phyloP scores from a whole-genome alignment of 2,888 invertebrate species.

The Lomographa bimaculata region DNA sequence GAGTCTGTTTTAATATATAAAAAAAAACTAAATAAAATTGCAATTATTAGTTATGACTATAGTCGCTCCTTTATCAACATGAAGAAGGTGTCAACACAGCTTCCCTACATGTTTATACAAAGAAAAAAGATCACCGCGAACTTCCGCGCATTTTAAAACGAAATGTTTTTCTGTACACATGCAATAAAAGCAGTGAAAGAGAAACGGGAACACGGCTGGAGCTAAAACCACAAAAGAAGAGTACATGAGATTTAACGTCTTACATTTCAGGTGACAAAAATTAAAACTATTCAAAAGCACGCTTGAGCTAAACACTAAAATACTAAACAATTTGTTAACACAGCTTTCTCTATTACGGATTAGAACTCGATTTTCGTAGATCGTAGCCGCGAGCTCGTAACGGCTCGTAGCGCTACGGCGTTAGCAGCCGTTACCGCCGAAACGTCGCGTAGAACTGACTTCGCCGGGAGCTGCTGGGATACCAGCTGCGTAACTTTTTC shows the following conservation, averaged over 20 bases:
- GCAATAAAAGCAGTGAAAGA: slow-evolving; percentile 29
- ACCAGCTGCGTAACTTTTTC: slow-evolving; percentile 41
- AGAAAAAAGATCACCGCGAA: too few species aligned
- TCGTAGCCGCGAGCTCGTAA: slow-evolving; percentile 38
- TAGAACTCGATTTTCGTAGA: slow-evolving; percentile 35
- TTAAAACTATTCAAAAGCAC: too few species aligned
- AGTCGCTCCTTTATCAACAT: too few species aligned
- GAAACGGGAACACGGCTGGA: slow-evolving; percentile 29
- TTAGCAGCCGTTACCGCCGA: slow-evolving; percentile 52
- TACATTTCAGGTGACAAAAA: slow-evolving; percentile 11
- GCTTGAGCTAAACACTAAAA: too few species aligned
- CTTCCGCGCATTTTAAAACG: too few species aligned
- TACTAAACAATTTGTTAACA: too few species aligned
- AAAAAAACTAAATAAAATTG: too few species aligned
- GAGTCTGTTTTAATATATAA: too few species aligned
- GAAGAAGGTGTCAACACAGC: too few species aligned
- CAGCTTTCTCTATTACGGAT: neutral
- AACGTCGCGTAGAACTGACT: slow-evolving; percentile 49
- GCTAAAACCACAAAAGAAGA: slow-evolving; percentile 32
- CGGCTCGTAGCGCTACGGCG: slow-evolving; percentile 46
- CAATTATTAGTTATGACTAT: too few species aligned
- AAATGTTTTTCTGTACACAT: slow-evolving; percentile 36
- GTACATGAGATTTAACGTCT: slow-evolving; percentile 20
- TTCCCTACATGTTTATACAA: too few species aligned
- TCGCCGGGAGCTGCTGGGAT: slow-evolving; percentile 42